Evolutionary conservation across 2,113 vertebrate species (phyloP), one percentile per base, ranked within the genome.

Genomic region (Myotis davidii): DNA sequence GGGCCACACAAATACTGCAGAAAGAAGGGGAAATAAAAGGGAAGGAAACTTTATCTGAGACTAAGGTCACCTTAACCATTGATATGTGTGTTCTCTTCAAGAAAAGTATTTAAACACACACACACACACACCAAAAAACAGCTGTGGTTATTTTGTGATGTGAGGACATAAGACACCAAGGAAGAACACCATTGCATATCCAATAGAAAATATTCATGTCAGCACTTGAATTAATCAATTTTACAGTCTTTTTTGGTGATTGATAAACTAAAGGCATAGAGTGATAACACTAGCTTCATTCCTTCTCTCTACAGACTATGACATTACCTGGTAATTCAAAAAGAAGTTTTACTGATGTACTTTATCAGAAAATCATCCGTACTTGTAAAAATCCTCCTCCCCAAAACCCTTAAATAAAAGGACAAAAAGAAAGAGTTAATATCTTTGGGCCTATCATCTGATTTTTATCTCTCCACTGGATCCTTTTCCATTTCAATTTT

Each of bases 401-500:
- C 2, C 42, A 85, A 85, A 95, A 50, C 1, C 1, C 3, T 84
- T 90, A 14, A 14, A 73, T 94, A 18, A 94, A 16, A 34, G 18
- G 13, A 32, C 16, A 29, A 16, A 14, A 42, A 50, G 23, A 88
- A 74, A 69, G 21, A 67, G 29, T 70, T 50, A 52, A 78, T 95
- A 78, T 32, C 6, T 1, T 25, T 50, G 6, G 3, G 34, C 18
- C 2, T 85, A 25, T 48, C n/a, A 65, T 16, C 39, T 86, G 48
- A 94, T 76, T 90, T 9, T 84, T 25, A 59, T 90, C 42, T 95
- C 59, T 88, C 9, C 52, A 32, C 61, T 82, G 8, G 39, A 73
- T 72, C 20, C 6, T 92, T 18, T 79, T 85, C 27, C 85, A 82
- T 56, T 93, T 95, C 32, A 72, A 89, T 50, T 96, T 95, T 59